phyloP scores from a whole-genome alignment of 2,888 invertebrate species.

The Amphipoea oculea region DNA sequence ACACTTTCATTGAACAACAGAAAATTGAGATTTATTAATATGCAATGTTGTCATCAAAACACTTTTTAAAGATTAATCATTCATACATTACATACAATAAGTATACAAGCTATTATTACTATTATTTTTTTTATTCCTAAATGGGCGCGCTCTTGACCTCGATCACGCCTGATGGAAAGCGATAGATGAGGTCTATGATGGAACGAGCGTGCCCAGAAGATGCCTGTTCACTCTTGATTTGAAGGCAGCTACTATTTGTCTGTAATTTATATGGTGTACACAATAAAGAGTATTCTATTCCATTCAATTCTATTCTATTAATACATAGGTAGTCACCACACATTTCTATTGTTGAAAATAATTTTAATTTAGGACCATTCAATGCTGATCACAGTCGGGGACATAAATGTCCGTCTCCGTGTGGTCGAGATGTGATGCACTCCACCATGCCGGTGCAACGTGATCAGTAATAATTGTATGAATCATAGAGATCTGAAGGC shows the following conservation, averaged over 20 bases:
- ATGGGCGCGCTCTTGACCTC: too few relatives aligned
- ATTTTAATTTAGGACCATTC: slow-evolving; percentile 10
- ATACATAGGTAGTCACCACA: neutral
- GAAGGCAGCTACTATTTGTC: too few relatives aligned
- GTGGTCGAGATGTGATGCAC: slow-evolving; percentile 2
- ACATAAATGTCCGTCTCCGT: slow-evolving; percentile 17
- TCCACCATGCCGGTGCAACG: neutral
- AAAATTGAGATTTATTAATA: neutral
- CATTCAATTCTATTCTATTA: too few relatives aligned
- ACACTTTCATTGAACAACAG: neutral
- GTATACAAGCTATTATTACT: too few relatives aligned
- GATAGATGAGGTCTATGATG: too few relatives aligned
- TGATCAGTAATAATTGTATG: slow-evolving; percentile 13
- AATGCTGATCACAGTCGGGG: slow-evolving; percentile 26
- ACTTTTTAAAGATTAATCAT: neutral
- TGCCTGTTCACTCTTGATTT: too few relatives aligned
- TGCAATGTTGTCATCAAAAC: neutral
- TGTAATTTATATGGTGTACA: too few relatives aligned
- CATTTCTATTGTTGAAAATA: neutral
- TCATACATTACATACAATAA: too few relatives aligned
- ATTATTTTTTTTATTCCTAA: too few relatives aligned
- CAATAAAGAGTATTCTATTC: too few relatives aligned
- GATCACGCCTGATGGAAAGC: too few relatives aligned
- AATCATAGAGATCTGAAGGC: slow-evolving; percentile 26
- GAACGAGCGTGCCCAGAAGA: too few relatives aligned